Percentiles rank a stretch among this genome's conserved stretches.
phyloP scores from a whole-genome alignment of 2,888 invertebrate genomes.

The Criorhina ranunculi region DNA sequence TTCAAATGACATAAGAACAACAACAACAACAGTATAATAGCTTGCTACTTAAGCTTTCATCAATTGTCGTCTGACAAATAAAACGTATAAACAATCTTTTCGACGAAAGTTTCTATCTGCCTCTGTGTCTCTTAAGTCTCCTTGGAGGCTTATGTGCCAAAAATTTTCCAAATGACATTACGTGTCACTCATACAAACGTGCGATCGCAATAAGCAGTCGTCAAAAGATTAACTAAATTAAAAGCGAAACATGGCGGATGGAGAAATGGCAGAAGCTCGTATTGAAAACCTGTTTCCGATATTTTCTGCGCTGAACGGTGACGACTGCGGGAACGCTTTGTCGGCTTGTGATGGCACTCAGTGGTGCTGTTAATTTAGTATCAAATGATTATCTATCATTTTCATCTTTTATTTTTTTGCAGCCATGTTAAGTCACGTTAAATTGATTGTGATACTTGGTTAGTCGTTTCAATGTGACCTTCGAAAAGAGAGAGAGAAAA shows the following conservation, averaged over 20 bases:
- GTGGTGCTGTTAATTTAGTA: slow-evolving; percentile 17
- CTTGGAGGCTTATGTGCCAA: slow-evolving; percentile 22
- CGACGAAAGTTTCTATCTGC: slow-evolving; percentile 24
- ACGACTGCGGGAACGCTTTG: slow-evolving; percentile 12
- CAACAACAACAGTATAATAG: background rate
- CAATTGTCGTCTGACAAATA: background rate
- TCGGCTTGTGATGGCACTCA: slow-evolving; percentile 35
- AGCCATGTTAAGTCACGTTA: slow-evolving; percentile 20
- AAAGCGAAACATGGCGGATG: slow-evolving; percentile 29
- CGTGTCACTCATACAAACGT: slow-evolving; percentile 16
- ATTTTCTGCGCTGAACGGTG: slow-evolving; percentile 35
- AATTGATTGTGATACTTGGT: slow-evolving; percentile 19
- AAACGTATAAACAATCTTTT: slow-evolving; percentile 8
- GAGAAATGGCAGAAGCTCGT: slow-evolving; percentile 40
- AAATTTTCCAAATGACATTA: slow-evolving; percentile 43
- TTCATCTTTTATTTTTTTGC: slow-evolving; percentile 7
- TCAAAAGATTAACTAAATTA: slow-evolving; percentile 30
- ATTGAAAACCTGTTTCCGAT: slow-evolving; percentile 55
- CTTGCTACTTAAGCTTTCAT: slow-evolving; percentile 22
- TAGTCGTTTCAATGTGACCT: slow-evolving; percentile 29
- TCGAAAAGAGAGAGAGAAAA: slow-evolving; percentile 12
- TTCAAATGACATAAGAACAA: slow-evolving; percentile 62
- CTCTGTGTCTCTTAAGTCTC: slow-evolving; percentile 11
- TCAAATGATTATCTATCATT: slow-evolving; percentile 24
- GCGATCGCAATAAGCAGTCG: background rate